Base-by-base conservation (phyloP, 2,113 vertebrate genomes). In the Hemibagrus wyckioides region DNA sequence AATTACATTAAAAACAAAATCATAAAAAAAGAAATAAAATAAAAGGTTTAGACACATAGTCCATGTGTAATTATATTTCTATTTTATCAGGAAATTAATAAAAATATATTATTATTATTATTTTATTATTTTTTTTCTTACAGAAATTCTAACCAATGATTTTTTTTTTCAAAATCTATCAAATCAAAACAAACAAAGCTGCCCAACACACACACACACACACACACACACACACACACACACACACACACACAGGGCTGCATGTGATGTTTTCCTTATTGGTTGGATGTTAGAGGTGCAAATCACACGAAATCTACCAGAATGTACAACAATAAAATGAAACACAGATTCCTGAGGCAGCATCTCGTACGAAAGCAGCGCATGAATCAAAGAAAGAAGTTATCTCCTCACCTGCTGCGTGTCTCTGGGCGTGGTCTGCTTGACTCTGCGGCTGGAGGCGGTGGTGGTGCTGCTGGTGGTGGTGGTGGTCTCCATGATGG, bases 401-500 rank as follows among this genome's bases (percentile, higher is more conserved):
- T 36, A 11, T 4, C 0, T 0, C 92, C 96, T 96, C 90, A 99
- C 98, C 93, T 95, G 94, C 96, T 97, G 97, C 19, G 97, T 96
- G 84, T 99, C 97, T 92, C 97, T 96, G 2, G 97, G 96, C 3
- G 98, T 99, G 0, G 97, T 97, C 82, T 96, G 93, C 90, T 98
- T 99, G 91, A 97, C 96, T 93, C 96, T 96, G 90, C 96, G 95
- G 93, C 95, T 98, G 0, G 97, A 97, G 19, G 98, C 97, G 77
- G 98, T 95, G 82, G 97, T 99, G 86, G 97, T 95, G 85, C 97
- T 99, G 86, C 97, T 99, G 10, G 97, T 99, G 86, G 98, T 99
- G 6, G 98, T 99, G 84, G 98, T 99, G 89, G 98, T 99, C 94
- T 99, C 97, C 97, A 98, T 97, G 91, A 99, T 97, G 71, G 98